Base-by-base conservation (phyloP, 2,888 invertebrate species). In the Lasioglossum marginatum region DNA sequence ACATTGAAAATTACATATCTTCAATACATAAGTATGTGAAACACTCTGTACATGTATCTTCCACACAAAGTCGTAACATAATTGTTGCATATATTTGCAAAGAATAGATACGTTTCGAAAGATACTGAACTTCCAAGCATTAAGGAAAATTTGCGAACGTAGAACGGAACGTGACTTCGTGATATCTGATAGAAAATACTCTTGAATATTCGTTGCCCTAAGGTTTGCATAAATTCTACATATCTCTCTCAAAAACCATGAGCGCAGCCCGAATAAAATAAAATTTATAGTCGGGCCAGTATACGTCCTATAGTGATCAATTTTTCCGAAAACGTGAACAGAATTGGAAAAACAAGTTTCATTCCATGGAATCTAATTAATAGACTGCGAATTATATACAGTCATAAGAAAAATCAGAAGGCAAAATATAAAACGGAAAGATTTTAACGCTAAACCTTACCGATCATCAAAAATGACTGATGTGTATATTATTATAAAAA, bases 81-180 rank as follows among this genome's bases (percentile, higher is more conserved):
- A 63, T 27, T 45, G 16, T 31, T 63, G 63, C 63, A 16, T 63
- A 14, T 16, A 66, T 34, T 6, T 66, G 34, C 34, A 66, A 31
- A 34, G 16, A n/a, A n/a, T 19, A 34, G 19, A 66, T 66, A 66
- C 34, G 23, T 34, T 72, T 45, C 23, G 14, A 23, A 0, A 23
- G 31, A 40, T 71, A n/a, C 2, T 27, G 27, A 60, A 27, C 16
- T 77, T 34, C 6, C 8, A 52, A 52, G 52, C 52, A 52, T 52
- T 45, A 14, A 16, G 19, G 71, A 16, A 72, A 79, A 79, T 79
- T 72, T 60, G 40, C 43, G 31, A 81, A 70, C 68, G 70, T 19
- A 45, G 57, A 77, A 43, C 34, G 37, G 14, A 34, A 27, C 78
- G 71, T 57, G 68, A 77, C 60, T 48, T 34, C 10, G 16, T 16